Evolutionary conservation across 2,888 invertebrate species (phyloP), one percentile per base, ranked within the genome.

Genomic region (Stratiomys singularior): DNA sequence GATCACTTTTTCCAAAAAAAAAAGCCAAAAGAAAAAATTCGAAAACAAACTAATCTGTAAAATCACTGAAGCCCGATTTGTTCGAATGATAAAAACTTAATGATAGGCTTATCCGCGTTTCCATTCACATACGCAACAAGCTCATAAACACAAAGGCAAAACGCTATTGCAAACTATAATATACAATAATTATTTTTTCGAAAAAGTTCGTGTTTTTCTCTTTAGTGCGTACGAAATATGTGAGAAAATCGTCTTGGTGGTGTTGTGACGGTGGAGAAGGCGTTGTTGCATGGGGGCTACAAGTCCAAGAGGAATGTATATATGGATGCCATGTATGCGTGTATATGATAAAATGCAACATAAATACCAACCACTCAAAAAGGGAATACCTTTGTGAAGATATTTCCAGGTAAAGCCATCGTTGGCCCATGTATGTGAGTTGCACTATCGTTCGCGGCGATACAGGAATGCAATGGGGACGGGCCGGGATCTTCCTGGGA

Each of bases 31-130:
- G n/a, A n/a, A n/a, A n/a, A n/a, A n/a, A n/a, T n/a, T n/a, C n/a
- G n/a, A n/a, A n/a, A n/a, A n/a, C n/a, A n/a, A 69, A n/a, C 47
- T 69, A 69, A 69, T 69, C 69, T 69, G 46, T n/a, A 25, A 69
- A 69, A 69, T 69, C 56, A 64, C 64, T 64, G 25, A 56, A 76
- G 66, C 64, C 76, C 76, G 76, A 76, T 47, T 76, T 66, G 76
- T 76, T 76, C 76, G 76, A 67, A 66, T 67, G 76, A 67, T 67
- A 66, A 76, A 76, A 66, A 66, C 67, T 46, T 66, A 76, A 76
- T 76, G 76, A 76, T 64, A 66, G 63, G 58, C 74, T 74, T 74
- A 74, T 74, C 74, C 74, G 21, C 25, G 25, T 47, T 69, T 69
- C 69, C 69, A 69, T 69, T 69, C 69, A 69, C 69, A 74, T 60